Evolutionary conservation across 2,797 vertebrate genomes (phyloP).

Genomic region (Malacoraja senta): DNA sequence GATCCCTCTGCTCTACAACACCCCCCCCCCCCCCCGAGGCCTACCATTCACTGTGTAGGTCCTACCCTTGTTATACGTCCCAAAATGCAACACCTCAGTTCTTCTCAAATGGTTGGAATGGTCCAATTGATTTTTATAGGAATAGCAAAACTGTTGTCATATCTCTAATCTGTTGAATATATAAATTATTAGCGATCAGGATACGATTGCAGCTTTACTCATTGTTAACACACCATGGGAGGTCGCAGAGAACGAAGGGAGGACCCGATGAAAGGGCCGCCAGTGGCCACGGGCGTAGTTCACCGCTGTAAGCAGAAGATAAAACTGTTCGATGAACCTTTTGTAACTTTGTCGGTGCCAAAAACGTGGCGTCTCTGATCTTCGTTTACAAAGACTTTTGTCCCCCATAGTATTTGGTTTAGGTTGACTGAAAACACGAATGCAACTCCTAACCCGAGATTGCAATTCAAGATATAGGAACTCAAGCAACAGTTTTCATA

Average conservation of each 20-base stretch:
- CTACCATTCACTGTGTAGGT: too few relatives aligned
- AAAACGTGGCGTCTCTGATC: neutral
- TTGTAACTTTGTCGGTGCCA: too few relatives aligned
- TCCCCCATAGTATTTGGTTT: neutral
- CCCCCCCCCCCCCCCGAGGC: too few relatives aligned
- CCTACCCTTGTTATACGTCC: too few relatives aligned
- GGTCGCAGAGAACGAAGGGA: too few relatives aligned
- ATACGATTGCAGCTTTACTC: neutral
- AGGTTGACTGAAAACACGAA: neutral
- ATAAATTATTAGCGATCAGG: too few relatives aligned
- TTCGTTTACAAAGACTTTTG: neutral
- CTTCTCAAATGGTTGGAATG: neutral
- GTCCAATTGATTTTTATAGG: neutral
- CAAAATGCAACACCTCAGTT: too few relatives aligned
- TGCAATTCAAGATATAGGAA: neutral
- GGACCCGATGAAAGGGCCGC: too few relatives aligned
- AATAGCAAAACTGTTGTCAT: neutral
- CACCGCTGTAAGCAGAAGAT: too few relatives aligned
- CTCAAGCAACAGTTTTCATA: neutral
- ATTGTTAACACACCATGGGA: neutral
- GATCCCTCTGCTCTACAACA: too few relatives aligned
- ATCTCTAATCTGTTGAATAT: neutral
- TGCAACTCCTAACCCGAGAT: neutral
- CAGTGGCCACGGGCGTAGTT: too few relatives aligned
- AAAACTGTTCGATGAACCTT: too few relatives aligned